These are phyloP conservation scores for Halcyon chelicuti DNA, from an alignment of 2,797 vertebrate genomes.

Conservation along the genomic window DNA sequence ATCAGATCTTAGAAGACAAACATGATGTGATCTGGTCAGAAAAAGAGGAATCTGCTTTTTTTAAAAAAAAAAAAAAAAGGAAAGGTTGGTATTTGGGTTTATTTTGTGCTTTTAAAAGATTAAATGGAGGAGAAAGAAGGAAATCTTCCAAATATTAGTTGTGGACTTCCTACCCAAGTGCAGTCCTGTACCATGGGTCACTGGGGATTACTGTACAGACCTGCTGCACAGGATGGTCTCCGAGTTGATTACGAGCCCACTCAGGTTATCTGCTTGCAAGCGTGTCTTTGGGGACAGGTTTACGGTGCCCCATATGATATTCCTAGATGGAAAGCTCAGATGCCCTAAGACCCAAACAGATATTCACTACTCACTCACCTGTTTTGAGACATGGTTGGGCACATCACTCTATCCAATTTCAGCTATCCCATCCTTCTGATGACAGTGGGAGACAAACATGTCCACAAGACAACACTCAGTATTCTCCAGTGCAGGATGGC, in stretches of 20 bases:
- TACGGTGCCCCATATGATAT: neutral
- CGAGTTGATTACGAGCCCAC: neutral
- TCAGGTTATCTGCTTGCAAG: neutral
- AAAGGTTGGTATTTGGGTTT: neutral
- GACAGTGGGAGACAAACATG: neutral
- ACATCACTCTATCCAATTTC: neutral
- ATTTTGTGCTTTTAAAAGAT: neutral
- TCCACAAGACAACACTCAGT: neutral
- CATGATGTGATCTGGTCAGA: neutral
- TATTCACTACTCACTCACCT: neutral
- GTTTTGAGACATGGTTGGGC: neutral
- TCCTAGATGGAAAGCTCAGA: neutral
- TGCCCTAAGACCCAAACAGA: neutral
- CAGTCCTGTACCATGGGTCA: neutral
- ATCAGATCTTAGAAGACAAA: slow-evolving; percentile 1
- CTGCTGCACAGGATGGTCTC: neutral
- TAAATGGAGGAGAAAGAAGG: neutral
- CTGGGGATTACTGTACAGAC: neutral
- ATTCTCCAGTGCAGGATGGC: neutral
- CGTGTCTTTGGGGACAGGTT: neutral
- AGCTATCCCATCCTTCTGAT: neutral
- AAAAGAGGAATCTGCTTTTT: neutral
- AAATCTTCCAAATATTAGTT: neutral
- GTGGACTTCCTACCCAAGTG: neutral
- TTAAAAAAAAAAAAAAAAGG: rapidly evolving